Evolutionary conservation across 2,797 vertebrate genomes (phyloP), one percentile per base, ranked within the genome.

Genomic region (Phoxinus dragarum): DNA sequence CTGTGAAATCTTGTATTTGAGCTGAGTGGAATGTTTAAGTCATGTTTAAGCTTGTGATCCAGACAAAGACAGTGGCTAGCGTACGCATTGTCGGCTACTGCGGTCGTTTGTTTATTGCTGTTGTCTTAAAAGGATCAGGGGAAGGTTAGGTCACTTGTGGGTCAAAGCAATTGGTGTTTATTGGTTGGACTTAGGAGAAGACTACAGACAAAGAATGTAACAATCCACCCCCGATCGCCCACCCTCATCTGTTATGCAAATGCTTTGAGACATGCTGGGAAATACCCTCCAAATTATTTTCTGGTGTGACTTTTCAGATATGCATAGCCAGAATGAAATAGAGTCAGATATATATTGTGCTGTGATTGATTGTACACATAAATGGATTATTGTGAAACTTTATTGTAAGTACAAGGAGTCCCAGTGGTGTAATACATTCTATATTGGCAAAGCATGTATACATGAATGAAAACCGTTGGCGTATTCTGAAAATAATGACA

Each of bases 141-240:
- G 36, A 47, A 71, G 23, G 54, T 84, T 21, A 71, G 82, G 75
- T 83, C 84, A 86, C 6, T 11, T 21, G 19, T 42, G 72, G 86
- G 86, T 81, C 86, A 84, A 71, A 89, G 31, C 71, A 83, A 11
- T 73, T 82, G 71, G 54, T 67, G 52, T 71, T 83, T 76, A 78
- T 71, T 49, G 81, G 23, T 74, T 19, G 31, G 47, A 42, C 73
- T 86, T 21, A 44, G 56, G 27, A 75, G 52, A 79, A 21, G 23
- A 44, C 42, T 27, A 49, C 17, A 78, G 38, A 34, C 4, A 82
- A n/a, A 16, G 44, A 88, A 77, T 61, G 47, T 68, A 64, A 38
- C n/a, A 19, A 19, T n/a, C n/a, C 21, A 40, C 34, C 52, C 14
- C 21, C 4, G 5, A 52, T 44, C 3, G 7, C 71, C 11, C 61